Conservation (phyloP, 1,140 invertebrate species). For the Atta texana region DNA sequence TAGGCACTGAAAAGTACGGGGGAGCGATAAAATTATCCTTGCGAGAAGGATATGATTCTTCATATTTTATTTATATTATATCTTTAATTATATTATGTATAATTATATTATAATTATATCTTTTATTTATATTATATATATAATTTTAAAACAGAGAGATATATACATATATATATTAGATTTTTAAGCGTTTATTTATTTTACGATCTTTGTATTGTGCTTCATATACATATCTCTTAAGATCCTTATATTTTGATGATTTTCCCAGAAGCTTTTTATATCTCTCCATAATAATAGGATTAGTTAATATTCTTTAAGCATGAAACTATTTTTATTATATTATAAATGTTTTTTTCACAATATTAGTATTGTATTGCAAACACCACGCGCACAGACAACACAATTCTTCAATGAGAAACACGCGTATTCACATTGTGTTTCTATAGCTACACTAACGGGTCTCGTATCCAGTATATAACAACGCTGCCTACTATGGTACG, state of each 20-base stretch:
- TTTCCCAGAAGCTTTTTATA: neutral
- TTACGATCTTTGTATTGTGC: neutral
- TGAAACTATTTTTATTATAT: neutral
- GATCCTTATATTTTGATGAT: neutral
- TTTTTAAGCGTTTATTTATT: neutral
- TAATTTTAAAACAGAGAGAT: neutral
- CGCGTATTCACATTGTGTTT: slow-evolving; percentile 10
- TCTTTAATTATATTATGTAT: too few relatives aligned
- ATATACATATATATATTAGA: neutral
- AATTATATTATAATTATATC: too few relatives aligned
- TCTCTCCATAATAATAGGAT: neutral
- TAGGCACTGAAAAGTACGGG: slow-evolving; percentile 84
- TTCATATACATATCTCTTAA: neutral
- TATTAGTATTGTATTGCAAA: neutral
- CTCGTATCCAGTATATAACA: slow-evolving; percentile 2
- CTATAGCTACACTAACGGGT: slow-evolving; percentile 8
- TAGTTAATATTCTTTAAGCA: neutral
- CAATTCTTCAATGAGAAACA: slow-evolving; percentile 2
- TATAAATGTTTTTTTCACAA: too few relatives aligned
- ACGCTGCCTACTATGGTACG: slow-evolving; percentile 46
- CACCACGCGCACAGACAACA: neutral
- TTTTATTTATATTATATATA: too few relatives aligned
- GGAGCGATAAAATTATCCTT: slow-evolving; percentile 32
- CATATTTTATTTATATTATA: neutral
- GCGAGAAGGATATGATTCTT: neutral